Conservation (phyloP, 2,113 vertebrate genomes). For the Porphyrio hochstetteri region DNA sequence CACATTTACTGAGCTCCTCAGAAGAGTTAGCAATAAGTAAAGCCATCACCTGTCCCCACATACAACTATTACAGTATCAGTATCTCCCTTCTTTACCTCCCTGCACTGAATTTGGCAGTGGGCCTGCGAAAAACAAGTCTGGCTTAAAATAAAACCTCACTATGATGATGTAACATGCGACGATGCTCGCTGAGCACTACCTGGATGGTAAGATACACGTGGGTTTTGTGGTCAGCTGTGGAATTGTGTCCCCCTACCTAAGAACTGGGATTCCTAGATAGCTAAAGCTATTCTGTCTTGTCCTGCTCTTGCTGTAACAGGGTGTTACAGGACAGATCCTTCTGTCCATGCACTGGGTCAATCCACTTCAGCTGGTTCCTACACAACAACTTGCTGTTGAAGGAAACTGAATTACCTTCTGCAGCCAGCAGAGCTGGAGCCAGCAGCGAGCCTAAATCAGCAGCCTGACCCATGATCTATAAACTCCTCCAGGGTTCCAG, state of each 20-base stretch:
- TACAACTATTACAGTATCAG: neutral
- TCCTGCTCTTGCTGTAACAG: neutral
- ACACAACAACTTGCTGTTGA: neutral
- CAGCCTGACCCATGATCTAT: neutral
- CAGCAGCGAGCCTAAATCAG: neutral
- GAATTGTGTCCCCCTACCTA: neutral
- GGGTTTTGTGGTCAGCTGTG: neutral
- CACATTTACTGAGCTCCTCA: neutral
- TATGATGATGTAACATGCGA: fast-evolving
- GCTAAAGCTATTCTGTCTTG: neutral
- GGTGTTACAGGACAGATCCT: neutral
- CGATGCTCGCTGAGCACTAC: neutral
- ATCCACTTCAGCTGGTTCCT: neutral
- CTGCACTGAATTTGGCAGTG: neutral
- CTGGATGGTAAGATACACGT: neutral
- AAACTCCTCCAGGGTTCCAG: neutral
- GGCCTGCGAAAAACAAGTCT: neutral
- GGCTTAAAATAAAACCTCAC: neutral
- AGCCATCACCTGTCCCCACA: neutral
- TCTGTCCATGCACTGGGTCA: neutral
- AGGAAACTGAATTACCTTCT: neutral
- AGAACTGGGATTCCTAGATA: neutral
- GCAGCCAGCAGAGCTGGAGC: neutral
- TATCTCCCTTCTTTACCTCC: neutral
- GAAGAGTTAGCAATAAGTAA: neutral